Conservation (phyloP, 2,113 vertebrate species). For the Arothron firmamentum region DNA sequence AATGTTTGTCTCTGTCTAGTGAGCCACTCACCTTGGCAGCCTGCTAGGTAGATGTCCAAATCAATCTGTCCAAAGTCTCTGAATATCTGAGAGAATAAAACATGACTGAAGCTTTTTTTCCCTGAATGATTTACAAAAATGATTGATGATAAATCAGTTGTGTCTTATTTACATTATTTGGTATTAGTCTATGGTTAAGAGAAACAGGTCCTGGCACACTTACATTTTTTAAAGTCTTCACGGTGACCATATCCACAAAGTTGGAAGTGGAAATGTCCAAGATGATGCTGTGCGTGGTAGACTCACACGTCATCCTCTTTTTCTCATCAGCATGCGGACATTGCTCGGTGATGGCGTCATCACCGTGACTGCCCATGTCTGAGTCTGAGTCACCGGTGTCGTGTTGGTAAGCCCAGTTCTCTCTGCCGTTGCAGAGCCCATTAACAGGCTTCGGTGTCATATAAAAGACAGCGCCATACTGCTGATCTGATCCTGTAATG, state of each 20-base stretch:
- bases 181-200: neutral
- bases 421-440: slow-evolving; percentile 28
- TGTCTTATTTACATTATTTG: neutral
- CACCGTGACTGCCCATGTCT: slow-evolving; percentile 5
- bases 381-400: slow-evolving; percentile 44
- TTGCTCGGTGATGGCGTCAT: slow-evolving; percentile 13
- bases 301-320: neutral
- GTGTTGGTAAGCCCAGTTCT: slow-evolving; percentile 54
- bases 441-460: slow-evolving; percentile 19
- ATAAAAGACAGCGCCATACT: slow-evolving; percentile 31
- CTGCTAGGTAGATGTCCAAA: slow-evolving; percentile 75
- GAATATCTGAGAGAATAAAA: slow-evolving; percentile 77
- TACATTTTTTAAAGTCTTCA: slow-evolving; percentile 87
- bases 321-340: neutral
- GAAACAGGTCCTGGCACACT: neutral
- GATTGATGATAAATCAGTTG: neutral
- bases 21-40: slow-evolving; percentile 72
- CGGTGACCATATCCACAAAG: slow-evolving; percentile 84
- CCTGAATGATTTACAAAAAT: neutral
- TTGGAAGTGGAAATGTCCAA: slow-evolving; percentile 82
- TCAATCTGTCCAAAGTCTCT: slow-evolving; percentile 83
- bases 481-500: slow-evolving; percentile 6
- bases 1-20: slow-evolving; percentile 21
- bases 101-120: neutral
- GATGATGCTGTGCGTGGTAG: slow-evolving; percentile 73